Evolutionary conservation across 2,888 invertebrate genomes (phyloP).

Genomic region (Lepetodrilus schrolli): DNA sequence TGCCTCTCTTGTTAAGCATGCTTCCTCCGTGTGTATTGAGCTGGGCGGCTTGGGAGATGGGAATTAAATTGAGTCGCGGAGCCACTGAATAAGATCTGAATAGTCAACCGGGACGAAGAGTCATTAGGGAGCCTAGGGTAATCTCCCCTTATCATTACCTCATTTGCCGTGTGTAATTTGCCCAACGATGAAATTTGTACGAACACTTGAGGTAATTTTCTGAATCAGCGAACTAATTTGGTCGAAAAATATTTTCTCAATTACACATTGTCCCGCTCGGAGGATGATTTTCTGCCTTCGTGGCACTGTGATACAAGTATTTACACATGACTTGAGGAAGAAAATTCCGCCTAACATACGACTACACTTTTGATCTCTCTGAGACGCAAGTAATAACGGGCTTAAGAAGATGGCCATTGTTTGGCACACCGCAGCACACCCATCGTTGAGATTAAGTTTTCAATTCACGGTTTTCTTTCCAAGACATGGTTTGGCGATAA

Average conservation of each 20-base stretch:
- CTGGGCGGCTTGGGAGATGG: not conserved
- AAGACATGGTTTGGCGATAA: conserved; percentile 28
- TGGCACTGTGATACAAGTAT: conserved; percentile 42
- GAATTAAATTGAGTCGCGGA: conserved; percentile 28
- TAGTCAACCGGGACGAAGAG: conserved; percentile 34
- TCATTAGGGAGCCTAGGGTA: conserved; percentile 47
- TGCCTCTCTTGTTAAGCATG: not conserved
- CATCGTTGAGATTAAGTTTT: conserved; percentile 31
- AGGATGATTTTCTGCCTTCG: conserved; percentile 47
- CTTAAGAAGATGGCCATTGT: conserved; percentile 30
- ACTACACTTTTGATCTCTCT: conserved; percentile 35
- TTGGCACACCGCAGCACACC: not conserved
- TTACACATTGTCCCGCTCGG: conserved; percentile 48
- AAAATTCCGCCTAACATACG: conserved; percentile 39
- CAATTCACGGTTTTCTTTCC: conserved; percentile 30
- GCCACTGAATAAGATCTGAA: conserved; percentile 28
- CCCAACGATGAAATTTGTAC: conserved; percentile 50
- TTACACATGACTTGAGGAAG: conserved; percentile 41
- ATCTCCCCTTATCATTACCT: conserved; percentile 47
- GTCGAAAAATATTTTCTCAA: conserved; percentile 56
- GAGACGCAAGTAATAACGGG: conserved; percentile 29
- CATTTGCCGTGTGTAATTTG: conserved; percentile 48
- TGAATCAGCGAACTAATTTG: conserved; percentile 51
- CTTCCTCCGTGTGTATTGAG: not conserved
- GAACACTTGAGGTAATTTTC: conserved; percentile 50